Evolutionary conservation across 2,888 invertebrate species (phyloP).

Genomic region (Apoda limacodes): DNA sequence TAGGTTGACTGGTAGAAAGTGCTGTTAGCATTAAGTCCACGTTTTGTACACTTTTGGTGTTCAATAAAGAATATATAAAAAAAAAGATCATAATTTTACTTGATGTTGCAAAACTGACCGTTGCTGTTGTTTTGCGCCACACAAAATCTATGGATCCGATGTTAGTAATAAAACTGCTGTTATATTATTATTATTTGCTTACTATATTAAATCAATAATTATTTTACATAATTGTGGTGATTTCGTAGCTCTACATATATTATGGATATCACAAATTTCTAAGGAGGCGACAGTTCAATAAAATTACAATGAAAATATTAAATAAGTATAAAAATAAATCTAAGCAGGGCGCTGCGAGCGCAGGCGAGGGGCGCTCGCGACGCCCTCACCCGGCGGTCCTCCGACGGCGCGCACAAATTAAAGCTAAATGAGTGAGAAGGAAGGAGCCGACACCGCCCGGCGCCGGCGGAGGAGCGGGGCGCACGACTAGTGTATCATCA

Average conservation of each 20-base stretch:
- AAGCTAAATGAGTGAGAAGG: constrained; percentile 53
- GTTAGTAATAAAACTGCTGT: no score
- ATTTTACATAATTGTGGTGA: constrained; percentile 62
- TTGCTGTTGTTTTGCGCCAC: no score
- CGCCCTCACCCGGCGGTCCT: constrained; percentile 63
- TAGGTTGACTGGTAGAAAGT: no score
- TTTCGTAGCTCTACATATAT: constrained; percentile 57
- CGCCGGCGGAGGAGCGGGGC: constrained; percentile 65
- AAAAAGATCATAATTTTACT: no score
- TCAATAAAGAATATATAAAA: no score
- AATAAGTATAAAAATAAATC: constrained; percentile 39
- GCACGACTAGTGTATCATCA: constrained; percentile 47
- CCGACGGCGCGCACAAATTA: constrained; percentile 61
- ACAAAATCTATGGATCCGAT: no score
- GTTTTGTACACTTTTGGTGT: no score
- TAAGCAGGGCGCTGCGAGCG: constrained; percentile 54
- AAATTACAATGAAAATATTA: constrained; percentile 32
- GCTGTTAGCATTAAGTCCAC: no score
- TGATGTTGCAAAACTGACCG: no score
- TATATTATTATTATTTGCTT: constrained; percentile 36
- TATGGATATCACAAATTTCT: constrained; percentile 67
- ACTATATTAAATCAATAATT: constrained; percentile 46
- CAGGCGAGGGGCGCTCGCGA: constrained; percentile 51
- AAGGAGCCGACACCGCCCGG: constrained; percentile 64
- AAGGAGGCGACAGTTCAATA: constrained; percentile 60